phyloP scores from a whole-genome alignment of 2,113 vertebrate species.

The Misgurnus anguillicaudatus region DNA sequence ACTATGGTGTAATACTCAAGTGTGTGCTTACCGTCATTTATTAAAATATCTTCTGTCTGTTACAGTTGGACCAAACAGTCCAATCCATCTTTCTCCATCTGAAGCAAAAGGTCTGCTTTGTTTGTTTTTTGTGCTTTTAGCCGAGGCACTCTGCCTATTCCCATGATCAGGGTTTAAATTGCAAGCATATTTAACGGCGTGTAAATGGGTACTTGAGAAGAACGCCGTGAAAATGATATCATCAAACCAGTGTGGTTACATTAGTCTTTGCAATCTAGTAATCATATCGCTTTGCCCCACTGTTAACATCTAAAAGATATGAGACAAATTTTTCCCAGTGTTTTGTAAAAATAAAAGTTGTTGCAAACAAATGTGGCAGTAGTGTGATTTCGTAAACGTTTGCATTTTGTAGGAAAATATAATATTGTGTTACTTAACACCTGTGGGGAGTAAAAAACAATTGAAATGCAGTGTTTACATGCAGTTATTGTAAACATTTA shows the following conservation, averaged over 20 bases:
- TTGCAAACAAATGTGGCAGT: slow-evolving; percentile 17
- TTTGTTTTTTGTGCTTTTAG: slow-evolving; percentile 59
- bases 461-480: slow-evolving; percentile 15
- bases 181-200: slow-evolving; percentile 45
- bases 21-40: no score
- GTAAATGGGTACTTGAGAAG: slow-evolving; percentile 43
- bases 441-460: neutral
- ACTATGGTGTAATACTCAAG: no score
- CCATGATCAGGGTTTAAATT: slow-evolving; percentile 55
- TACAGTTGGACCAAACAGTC: slow-evolving; percentile 51
- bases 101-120: slow-evolving; percentile 33
- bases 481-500: neutral
- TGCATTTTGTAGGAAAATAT: slow-evolving; percentile 15
- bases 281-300: slow-evolving; percentile 40
- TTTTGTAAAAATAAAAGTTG: slow-evolving; percentile 48
- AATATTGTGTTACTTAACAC: slow-evolving; percentile 5
- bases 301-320: slow-evolving; percentile 50
- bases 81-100: slow-evolving; percentile 44
- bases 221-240: slow-evolving; percentile 43
- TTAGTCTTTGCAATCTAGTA: slow-evolving; percentile 47
- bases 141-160: slow-evolving; percentile 44
- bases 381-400: slow-evolving; percentile 22
- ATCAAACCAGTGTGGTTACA: slow-evolving; percentile 47
- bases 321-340: slow-evolving; percentile 39
- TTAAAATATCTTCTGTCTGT: slow-evolving; percentile 39